Evolutionary conservation across 2,888 invertebrate genomes (phyloP).

Genomic region (Polydesmus complanatus): DNA sequence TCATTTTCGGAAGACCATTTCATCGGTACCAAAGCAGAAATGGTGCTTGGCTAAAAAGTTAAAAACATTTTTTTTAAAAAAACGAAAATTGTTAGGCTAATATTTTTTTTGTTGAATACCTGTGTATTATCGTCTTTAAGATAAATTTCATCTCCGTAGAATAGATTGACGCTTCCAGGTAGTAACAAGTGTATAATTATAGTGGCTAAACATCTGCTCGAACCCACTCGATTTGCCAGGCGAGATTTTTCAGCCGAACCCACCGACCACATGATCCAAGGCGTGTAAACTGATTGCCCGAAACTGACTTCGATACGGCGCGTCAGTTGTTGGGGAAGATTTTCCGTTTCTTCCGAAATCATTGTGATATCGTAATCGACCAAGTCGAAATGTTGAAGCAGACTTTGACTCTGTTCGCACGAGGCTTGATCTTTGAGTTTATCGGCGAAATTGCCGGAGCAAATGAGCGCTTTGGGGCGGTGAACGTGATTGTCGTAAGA

Average conservation of each 20-base stretch:
- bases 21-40: constrained; percentile 58
- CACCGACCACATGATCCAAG: constrained; percentile 47
- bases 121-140: constrained; percentile 39
- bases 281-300: constrained; percentile 34
- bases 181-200: constrained; percentile 62
- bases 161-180: constrained; percentile 72
- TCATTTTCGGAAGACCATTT: constrained; percentile 38
- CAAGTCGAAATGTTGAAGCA: constrained; percentile 19
- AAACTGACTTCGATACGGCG: neutral
- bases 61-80: no score
- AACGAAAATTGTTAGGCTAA: constrained; percentile 25
- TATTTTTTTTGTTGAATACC: constrained; percentile 25
- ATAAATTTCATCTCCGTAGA: constrained; percentile 84
- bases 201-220: constrained; percentile 52
- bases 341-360: constrained; percentile 17
- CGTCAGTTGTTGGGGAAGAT: constrained; percentile 12
- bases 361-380: constrained; percentile 19
- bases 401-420: constrained; percentile 7
- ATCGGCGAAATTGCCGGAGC: constrained; percentile 20
- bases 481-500: constrained; percentile 17
- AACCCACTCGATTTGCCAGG: constrained; percentile 37
- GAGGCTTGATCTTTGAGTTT: constrained; percentile 11
- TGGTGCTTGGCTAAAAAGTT: no score
- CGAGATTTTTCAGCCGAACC: constrained; percentile 8
- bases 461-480: constrained; percentile 20